These are phyloP conservation scores for Uria aalge DNA, from an alignment of 2,113 vertebrate species.

Conservation along the genomic window DNA sequence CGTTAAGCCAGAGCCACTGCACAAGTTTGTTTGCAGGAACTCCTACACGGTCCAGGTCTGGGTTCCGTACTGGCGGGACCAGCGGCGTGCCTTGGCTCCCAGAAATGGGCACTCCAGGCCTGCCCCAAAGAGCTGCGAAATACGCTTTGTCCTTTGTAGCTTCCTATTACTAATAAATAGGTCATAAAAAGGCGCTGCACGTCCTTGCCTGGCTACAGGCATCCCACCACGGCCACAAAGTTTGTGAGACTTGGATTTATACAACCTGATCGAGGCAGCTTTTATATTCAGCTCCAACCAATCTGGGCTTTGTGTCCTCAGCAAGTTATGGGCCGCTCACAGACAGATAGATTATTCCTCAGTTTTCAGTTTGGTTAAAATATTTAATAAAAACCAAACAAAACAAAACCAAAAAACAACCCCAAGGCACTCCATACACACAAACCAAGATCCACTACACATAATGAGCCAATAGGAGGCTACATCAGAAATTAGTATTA, in stretches of 20 bases:
- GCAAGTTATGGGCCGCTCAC: neutral
- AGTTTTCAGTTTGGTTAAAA: neutral
- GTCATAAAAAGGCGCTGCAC: neutral
- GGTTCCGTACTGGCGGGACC: neutral
- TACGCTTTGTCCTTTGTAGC: neutral
- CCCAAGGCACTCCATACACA: neutral
- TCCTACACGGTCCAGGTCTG: neutral
- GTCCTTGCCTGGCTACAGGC: neutral
- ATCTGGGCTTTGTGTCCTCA: neutral
- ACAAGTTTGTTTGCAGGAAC: neutral
- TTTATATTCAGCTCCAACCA: neutral
- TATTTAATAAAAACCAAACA: neutral
- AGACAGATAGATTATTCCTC: neutral
- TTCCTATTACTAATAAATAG: neutral
- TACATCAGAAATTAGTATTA: neutral
- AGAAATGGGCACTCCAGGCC: neutral
- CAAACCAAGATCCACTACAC: neutral
- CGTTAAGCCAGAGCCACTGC: neutral
- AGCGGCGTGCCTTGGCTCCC: neutral
- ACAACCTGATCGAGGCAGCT: neutral
- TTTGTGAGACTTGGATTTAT: neutral
- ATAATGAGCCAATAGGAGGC: rapidly evolving
- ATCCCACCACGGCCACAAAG: neutral
- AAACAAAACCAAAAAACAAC: neutral
- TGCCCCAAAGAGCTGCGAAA: neutral